These are phyloP conservation scores for Pseudocheirus occidentalis DNA, from an alignment of 2,797 vertebrate species.

Conservation along the genomic window DNA sequence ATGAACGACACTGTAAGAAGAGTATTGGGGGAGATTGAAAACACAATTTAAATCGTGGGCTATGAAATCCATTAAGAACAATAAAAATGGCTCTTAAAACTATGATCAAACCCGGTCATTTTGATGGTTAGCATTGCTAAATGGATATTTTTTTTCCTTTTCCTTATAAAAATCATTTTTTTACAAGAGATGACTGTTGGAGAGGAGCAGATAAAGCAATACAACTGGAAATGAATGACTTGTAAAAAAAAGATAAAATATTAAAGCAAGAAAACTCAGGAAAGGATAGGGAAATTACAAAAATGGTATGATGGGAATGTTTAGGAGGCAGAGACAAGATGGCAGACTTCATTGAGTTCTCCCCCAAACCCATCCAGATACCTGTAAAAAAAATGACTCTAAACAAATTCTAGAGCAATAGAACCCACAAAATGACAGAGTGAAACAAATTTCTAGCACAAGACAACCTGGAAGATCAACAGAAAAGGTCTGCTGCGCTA, in stretches of 20 bases:
- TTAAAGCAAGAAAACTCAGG: neutral
- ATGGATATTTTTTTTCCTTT: neutral
- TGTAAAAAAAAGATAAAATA: neutral
- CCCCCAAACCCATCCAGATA: too few species aligned
- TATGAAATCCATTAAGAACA: neutral
- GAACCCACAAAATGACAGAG: too few species aligned
- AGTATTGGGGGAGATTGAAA: neutral
- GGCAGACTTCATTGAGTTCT: too few species aligned
- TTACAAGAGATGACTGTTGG: neutral
- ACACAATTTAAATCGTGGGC: neutral
- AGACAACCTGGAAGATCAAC: too few species aligned
- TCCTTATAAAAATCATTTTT: neutral
- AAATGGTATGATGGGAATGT: neutral
- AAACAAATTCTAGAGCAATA: too few species aligned
- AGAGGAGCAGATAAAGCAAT: neutral
- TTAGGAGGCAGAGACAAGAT: too few species aligned
- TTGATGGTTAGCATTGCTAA: neutral
- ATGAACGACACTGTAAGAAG: neutral
- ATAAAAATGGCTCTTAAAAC: neutral
- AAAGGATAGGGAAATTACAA: neutral
- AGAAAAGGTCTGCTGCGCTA: too few species aligned
- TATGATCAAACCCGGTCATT: neutral
- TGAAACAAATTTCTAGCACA: too few species aligned
- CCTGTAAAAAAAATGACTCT: too few species aligned
- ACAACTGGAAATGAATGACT: neutral